These are phyloP conservation scores for Andrena cerasifolii DNA, from an alignment of 1,140 invertebrate genomes.

Conservation along the genomic window DNA sequence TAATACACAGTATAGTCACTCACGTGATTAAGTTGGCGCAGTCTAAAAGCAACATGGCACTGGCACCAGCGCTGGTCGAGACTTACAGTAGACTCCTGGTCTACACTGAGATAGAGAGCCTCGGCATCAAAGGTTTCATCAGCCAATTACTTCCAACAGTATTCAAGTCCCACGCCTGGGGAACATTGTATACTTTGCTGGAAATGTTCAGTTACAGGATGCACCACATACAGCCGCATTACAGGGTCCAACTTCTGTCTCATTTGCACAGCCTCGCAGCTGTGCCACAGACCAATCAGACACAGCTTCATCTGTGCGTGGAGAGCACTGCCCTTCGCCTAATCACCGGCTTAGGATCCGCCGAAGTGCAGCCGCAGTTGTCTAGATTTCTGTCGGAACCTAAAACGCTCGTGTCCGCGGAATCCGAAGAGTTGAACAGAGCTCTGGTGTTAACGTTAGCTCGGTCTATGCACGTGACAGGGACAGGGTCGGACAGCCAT, in stretches of 20 bases:
- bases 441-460: slow-evolving; percentile 96
- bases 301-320: slow-evolving; percentile 96
- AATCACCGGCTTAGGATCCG: slow-evolving; percentile 95
- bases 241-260: slow-evolving; percentile 94
- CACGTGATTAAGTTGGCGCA: slow-evolving; percentile 94
- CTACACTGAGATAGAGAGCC: slow-evolving; percentile 98
- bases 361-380: slow-evolving; percentile 95
- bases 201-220: slow-evolving; percentile 98
- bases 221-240: slow-evolving; percentile 98
- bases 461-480: slow-evolving; percentile 95
- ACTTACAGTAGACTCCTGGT: slow-evolving; percentile 96
- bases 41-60: slow-evolving; percentile 90
- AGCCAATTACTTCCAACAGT: slow-evolving; percentile 94
- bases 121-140: slow-evolving; percentile 98
- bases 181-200: slow-evolving; percentile 95
- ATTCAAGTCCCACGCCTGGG: slow-evolving; percentile 96
- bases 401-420: slow-evolving; percentile 94
- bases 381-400: slow-evolving; percentile 93
- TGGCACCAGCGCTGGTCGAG: slow-evolving; percentile 96
- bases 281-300: slow-evolving; percentile 96
- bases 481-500: slow-evolving; percentile 84
- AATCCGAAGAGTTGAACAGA: slow-evolving; percentile 97
- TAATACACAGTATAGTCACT: slow-evolving; percentile 97
- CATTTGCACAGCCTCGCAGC: slow-evolving; percentile 94
- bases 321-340: slow-evolving; percentile 96